Conservation (phyloP, 2,888 invertebrate species). For the Anthoptus insignis region DNA sequence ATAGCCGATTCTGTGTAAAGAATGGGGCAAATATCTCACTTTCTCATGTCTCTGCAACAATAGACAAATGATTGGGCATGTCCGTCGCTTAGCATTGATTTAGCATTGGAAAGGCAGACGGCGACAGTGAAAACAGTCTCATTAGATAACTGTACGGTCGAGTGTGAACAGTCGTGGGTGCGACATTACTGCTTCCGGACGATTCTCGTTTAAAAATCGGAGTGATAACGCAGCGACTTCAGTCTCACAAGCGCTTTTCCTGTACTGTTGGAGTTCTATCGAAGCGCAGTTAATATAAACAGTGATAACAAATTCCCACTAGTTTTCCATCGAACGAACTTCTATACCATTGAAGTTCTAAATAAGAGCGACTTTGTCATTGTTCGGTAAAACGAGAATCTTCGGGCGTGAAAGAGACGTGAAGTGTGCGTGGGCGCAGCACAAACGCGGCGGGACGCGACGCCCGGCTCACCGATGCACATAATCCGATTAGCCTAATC, state of each 20-base stretch:
- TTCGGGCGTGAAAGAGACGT: conserved; percentile 79
- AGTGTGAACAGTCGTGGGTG: conserved; percentile 74
- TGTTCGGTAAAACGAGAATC: too few relatives aligned
- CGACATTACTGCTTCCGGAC: conserved; percentile 65
- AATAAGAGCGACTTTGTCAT: too few relatives aligned
- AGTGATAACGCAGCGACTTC: too few relatives aligned
- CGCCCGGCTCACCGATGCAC: conserved; percentile 59
- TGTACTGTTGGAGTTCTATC: too few relatives aligned
- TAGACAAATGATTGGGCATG: too few relatives aligned
- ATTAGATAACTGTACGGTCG: conserved; percentile 65
- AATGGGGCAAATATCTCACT: neutral
- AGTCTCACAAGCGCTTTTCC: too few relatives aligned
- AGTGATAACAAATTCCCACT: too few relatives aligned
- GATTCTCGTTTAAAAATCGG: too few relatives aligned
- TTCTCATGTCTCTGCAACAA: neutral
- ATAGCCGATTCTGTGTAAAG: neutral
- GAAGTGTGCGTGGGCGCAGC: conserved; percentile 70
- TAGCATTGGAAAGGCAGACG: conserved; percentile 51
- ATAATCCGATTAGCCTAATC: conserved; percentile 74
- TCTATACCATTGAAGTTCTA: too few relatives aligned
- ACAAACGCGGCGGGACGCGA: conserved; percentile 56
- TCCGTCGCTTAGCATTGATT: neutral
- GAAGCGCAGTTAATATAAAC: too few relatives aligned
- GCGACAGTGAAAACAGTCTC: conserved; percentile 62
- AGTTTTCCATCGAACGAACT: too few relatives aligned